phyloP scores from a whole-genome alignment of 1,140 invertebrate species.

The Diachasmimorpha longicaudata region DNA sequence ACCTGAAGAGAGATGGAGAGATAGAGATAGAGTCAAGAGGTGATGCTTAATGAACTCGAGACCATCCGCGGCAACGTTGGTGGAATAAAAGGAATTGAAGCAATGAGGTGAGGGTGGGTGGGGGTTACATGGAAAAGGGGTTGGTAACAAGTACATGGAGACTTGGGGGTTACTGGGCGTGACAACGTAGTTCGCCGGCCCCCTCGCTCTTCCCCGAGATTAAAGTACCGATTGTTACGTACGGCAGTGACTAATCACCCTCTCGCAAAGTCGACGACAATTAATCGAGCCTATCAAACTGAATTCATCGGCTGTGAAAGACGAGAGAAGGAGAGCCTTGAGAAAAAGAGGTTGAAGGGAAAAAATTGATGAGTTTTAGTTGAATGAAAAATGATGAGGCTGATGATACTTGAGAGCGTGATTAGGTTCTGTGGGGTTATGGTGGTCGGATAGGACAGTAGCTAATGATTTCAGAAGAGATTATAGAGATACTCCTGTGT shows the following conservation, averaged over 20 bases:
- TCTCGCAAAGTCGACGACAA: slow-evolving; percentile 5
- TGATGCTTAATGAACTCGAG: neutral
- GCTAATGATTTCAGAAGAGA: too few species aligned
- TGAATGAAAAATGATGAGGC: neutral
- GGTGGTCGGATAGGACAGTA: too few species aligned
- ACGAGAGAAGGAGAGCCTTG: neutral
- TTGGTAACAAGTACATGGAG: neutral
- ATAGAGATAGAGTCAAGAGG: neutral
- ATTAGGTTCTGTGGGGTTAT: too few species aligned
- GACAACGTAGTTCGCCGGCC: neutral
- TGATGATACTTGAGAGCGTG: too few species aligned
- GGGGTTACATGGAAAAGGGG: neutral
- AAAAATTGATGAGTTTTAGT: neutral
- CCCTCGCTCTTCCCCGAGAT: neutral
- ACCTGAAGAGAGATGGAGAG: neutral
- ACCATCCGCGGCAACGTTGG: neutral
- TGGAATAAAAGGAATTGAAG: neutral
- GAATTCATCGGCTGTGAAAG: neutral
- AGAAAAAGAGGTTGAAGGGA: neutral
- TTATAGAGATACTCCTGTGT: too few species aligned
- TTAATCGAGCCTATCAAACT: slow-evolving; percentile 5
- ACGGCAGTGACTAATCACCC: slow-evolving; percentile 12
- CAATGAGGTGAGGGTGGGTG: neutral
- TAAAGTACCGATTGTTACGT: slow-evolving; percentile 11
- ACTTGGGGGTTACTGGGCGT: neutral